Evolutionary conservation across 2,113 vertebrate genomes (phyloP).

Genomic region (Mandrillus leucophaeus): DNA sequence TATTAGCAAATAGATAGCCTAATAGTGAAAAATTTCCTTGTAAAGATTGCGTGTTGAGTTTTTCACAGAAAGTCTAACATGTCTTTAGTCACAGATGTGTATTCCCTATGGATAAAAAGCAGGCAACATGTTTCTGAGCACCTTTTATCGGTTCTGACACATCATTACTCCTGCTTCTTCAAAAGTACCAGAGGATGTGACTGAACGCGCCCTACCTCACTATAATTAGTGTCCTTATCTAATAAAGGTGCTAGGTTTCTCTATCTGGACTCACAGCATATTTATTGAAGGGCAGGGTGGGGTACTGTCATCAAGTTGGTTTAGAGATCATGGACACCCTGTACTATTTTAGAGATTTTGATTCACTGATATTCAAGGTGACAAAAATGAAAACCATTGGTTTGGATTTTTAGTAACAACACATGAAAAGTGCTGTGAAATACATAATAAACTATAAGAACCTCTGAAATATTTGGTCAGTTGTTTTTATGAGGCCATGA

Average conservation of each 20-base stretch:
- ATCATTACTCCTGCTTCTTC: not conserved
- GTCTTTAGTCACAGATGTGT: not conserved
- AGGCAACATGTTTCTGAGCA: not conserved
- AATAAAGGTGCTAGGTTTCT: not conserved
- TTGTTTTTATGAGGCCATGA: not conserved
- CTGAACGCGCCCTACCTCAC: not conserved
- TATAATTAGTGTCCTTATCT: constrained; percentile 55
- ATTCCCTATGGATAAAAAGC: not conserved
- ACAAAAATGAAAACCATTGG: not conserved
- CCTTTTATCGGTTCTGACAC: constrained; percentile 51
- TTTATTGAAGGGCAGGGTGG: constrained; percentile 3
- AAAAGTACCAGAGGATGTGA: not conserved
- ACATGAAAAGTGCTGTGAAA: not conserved
- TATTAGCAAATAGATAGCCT: not conserved
- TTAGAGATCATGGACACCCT: not conserved
- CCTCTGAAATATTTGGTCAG: not conserved
- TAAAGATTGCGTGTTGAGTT: not conserved
- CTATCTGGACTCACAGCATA: not conserved
- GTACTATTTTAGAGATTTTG: constrained; percentile 49
- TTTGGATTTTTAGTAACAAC: constrained; percentile 35
- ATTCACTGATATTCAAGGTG: constrained; percentile 18
- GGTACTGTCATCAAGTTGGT: not conserved
- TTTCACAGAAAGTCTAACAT: not conserved
- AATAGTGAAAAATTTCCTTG: not conserved
- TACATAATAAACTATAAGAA: not conserved